Evolutionary conservation across 2,888 invertebrate genomes (phyloP), one percentile per base, ranked within the genome.

Genomic region (Eugnorisma glareosa): DNA sequence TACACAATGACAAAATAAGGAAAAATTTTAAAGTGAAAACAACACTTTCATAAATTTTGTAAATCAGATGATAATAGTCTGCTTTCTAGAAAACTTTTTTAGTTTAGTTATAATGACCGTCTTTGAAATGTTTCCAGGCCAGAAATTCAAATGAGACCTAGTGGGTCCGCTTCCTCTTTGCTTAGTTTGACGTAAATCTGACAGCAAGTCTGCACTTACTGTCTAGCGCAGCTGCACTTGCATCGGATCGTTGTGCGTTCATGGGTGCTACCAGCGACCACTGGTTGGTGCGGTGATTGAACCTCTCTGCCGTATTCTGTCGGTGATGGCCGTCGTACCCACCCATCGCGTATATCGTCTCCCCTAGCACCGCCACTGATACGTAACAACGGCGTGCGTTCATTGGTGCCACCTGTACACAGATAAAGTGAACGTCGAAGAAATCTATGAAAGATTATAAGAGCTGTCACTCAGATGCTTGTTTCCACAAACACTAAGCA

Each of bases 201-300:
- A 6, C 2, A 35, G 24, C n/a, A 37, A 63, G 10, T 37, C 6
- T 57, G 4, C 15, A 83, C 84, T 82, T 48, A 97, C 98, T 98
- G 83, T 98, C 98, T 48, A 99, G 94, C 0, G 98, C 97, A n/a
- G 99, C 98, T 7, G 99, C 98, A 92, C 98, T 98, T 0, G 99
- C 99, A 92, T 99, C 99, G 37, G 99, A 99, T 85, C 99, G 97
- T 91, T 98, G 98, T 84, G 98, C 98, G 91, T 98, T 98, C 99
- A 99, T 99, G 0, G 98, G 98, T 0, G 98, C 97, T 31, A 99
- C 98, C 84, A 98, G 96, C 1, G 98, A 97, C 99, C 99, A 99
- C 93, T 99, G 99, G 93, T 99, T 99, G 31, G 98, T 98, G 76
- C 97, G 97, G 63, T 98, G 98, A 93, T 98, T 98, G 94, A 99